A percentile compares a stretch with the other conserved stretches of the same genome.
These are phyloP conservation scores for Epirrhoe tristata DNA, from an alignment of 2,888 invertebrate genomes.

Conservation along the genomic window DNA sequence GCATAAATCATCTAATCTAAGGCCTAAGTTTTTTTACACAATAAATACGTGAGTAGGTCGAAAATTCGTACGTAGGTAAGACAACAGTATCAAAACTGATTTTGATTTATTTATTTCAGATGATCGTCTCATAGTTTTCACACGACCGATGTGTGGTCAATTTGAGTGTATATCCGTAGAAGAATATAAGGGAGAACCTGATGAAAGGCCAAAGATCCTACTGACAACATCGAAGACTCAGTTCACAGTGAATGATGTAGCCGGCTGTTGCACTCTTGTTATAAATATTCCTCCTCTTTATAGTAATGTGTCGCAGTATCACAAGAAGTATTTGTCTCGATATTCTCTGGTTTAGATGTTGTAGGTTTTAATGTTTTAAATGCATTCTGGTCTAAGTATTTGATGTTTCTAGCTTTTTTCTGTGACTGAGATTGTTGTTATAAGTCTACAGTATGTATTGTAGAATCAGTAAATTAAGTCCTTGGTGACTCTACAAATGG, in stretches of 20 bases:
- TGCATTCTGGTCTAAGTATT: background rate
- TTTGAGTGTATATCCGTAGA: slow-evolving; percentile 60
- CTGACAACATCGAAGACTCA: slow-evolving; percentile 44
- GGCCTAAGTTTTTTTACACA: too few relatives aligned
- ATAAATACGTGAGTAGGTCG: too few relatives aligned
- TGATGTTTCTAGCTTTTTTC: background rate
- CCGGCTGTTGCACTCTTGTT: slow-evolving; percentile 63
- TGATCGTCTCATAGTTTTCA: slow-evolving; percentile 62
- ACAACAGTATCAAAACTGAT: background rate
- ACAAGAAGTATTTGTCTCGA: slow-evolving; percentile 55
- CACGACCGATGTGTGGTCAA: slow-evolving; percentile 55
- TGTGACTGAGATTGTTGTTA: background rate
- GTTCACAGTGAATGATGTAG: slow-evolving; percentile 63
- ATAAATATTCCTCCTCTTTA: slow-evolving; percentile 56
- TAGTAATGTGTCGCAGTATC: slow-evolving; percentile 55
- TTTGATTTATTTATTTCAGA: slow-evolving; percentile 55
- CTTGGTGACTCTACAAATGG: too few relatives aligned
- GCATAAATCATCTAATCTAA: too few relatives aligned
- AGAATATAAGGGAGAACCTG: slow-evolving; percentile 50
- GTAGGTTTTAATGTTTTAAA: slow-evolving; percentile 8
- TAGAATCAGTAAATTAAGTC: too few relatives aligned
- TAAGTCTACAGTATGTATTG: too few relatives aligned
- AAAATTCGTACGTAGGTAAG: too few relatives aligned
- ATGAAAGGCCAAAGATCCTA: slow-evolving; percentile 50
- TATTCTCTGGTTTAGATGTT: slow-evolving; percentile 40